Base-by-base conservation (phyloP, 2,888 invertebrate genomes). In the Harpalus rubripes region DNA sequence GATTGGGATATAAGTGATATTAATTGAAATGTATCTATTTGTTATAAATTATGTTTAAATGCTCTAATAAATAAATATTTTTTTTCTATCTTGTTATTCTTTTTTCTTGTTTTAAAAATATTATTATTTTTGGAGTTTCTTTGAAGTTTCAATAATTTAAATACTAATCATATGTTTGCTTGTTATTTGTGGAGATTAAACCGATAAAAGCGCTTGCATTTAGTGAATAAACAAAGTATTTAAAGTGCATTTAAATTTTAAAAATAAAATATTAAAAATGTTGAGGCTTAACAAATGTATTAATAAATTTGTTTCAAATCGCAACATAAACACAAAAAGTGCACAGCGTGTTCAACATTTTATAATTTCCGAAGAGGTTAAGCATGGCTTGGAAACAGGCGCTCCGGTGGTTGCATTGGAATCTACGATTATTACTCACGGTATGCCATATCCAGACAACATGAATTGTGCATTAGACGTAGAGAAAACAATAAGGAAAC, bases 401-500 rank as follows among this genome's bases (percentile, higher is more conserved):
- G 92, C 93, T 87, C 96, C 98, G 7, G 93, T 99, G 85, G 98
- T 99, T 16, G 98, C 99, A 1, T 92, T 99, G 87, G 99, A 99
- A 92, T 98, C 98, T 7, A 98, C 99, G 0, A 98, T 99, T 86
- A 97, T 99, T 86, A 99, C 99, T 0, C 99, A 99, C 92, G 99
- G 99, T 61, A 97, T 99, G 97, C 98, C 99, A 0, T 96, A 94
- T 91, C 99, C 99, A 0, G 92, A 96, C 80, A 99, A 99, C 92
- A 92, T 98, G 76, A 92, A 96, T 87, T 98, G 98, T 44, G 98
- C 98, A 4, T 85, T 94, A 59, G 93, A 94, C 89, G 96, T 98
- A 0, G 98, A 99, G 91, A 91, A 94, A 80, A 94, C 96, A 86
- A 94, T 99, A 22, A 93, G 95, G 88, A 89, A 93, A 86, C 92